These are phyloP conservation scores for Rotaria socialis DNA, from an alignment of 2,888 invertebrate species.

Conservation along the genomic window DNA sequence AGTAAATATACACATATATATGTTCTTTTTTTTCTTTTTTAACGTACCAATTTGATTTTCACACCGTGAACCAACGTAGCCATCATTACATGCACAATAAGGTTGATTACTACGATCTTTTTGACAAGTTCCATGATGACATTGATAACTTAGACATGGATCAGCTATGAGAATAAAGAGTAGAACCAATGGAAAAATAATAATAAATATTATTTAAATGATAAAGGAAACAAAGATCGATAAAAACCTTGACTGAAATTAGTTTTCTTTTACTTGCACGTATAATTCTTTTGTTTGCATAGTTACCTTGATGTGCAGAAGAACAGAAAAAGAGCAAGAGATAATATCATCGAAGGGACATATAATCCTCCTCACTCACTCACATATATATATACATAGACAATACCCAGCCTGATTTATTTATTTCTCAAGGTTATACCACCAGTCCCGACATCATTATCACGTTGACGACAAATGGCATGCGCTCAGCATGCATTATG, in stretches of 20 bases:
- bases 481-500: neutral
- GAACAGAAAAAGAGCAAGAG: constrained; percentile 3
- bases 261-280: neutral
- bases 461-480: constrained; percentile 13
- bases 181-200: neutral
- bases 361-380: neutral
- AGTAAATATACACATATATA: neutral
- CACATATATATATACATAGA: neutral
- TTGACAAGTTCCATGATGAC: constrained; percentile 2
- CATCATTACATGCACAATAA: neutral
- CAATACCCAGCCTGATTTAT: neutral
- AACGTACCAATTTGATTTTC: constrained; percentile 15
- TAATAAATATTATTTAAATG: neutral
- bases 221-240: neutral
- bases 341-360: neutral
- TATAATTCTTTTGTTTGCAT: constrained; percentile 11
- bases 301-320: constrained; percentile 14
- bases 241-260: constrained; percentile 10
- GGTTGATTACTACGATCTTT: constrained; percentile 25
- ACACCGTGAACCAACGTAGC: constrained; percentile 9
- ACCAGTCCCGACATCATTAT: neutral
- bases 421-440: constrained; percentile 29
- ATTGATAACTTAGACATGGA: constrained; percentile 6
- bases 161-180: neutral
- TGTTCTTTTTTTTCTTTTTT: neutral